Conservation (phyloP, 2,888 invertebrate species). For the Tipula lateralis region DNA sequence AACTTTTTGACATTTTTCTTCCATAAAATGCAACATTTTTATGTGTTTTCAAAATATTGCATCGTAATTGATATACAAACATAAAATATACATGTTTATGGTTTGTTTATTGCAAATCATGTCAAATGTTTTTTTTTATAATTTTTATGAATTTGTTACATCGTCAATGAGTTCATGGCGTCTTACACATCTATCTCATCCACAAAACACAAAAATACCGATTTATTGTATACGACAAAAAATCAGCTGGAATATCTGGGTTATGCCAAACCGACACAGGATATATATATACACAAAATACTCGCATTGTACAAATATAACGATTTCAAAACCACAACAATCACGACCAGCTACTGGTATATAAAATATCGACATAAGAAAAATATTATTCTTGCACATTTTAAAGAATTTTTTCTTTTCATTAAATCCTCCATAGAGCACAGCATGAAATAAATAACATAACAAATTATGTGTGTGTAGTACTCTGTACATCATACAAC, state of each 20-base stretch:
- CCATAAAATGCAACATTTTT: background rate
- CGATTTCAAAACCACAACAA: background rate
- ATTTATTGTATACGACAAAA: no score
- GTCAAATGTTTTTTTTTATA: background rate
- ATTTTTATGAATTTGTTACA: background rate
- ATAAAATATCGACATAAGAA: background rate
- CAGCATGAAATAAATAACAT: background rate
- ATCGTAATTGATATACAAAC: background rate
- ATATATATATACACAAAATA: background rate
- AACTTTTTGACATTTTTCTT: background rate
- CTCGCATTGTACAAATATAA: background rate
- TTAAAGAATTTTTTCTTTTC: background rate
- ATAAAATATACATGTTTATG: background rate
- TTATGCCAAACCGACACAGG: background rate
- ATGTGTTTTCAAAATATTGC: background rate
- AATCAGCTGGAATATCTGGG: background rate
- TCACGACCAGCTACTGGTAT: background rate
- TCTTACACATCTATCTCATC: background rate
- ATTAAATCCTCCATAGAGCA: conserved; percentile 4
- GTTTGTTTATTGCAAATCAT: background rate
- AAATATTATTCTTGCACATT: conserved; percentile 19
- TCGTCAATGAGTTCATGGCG: background rate
- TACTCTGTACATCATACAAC: background rate
- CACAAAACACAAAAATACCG: background rate
- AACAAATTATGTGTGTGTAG: background rate